Evolutionary conservation across 2,113 vertebrate genomes (phyloP).

Genomic region (Hyla sarda): DNA sequence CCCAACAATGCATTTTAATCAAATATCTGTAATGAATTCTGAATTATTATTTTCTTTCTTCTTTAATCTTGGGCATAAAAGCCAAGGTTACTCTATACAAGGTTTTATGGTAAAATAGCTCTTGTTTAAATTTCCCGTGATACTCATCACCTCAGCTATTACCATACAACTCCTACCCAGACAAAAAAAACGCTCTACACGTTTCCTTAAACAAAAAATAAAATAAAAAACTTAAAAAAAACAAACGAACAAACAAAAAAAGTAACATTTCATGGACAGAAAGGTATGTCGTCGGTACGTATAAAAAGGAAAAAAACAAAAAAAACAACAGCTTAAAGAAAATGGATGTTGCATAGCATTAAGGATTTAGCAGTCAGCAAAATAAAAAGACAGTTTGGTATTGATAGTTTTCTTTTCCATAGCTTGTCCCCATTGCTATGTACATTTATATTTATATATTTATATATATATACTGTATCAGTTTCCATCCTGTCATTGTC

Average conservation of each 20-base stretch:
- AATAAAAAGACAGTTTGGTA: conserved; percentile 89
- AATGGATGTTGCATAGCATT: conserved; percentile 93
- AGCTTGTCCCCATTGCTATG: conserved; percentile 80
- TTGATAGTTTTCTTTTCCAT: conserved; percentile 80
- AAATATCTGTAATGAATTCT: conserved; percentile 63
- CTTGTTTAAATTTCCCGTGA: conserved; percentile 31
- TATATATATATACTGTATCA: conserved; percentile 74
- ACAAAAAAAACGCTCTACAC: conserved; percentile 77
- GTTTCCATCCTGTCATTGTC: conserved; percentile 75
- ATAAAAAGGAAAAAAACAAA: conserved; percentile 76
- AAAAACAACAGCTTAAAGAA: conserved; percentile 75
- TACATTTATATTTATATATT: conserved; percentile 76
- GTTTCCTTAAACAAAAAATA: conserved; percentile 71
- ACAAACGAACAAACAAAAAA: conserved; percentile 57
- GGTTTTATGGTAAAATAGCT: conserved; percentile 63
- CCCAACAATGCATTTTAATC: conserved; percentile 86
- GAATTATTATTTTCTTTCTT: conserved; percentile 65
- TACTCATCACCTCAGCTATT: conserved; percentile 20
- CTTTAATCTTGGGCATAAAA: conserved; percentile 76
- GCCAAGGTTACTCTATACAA: conserved; percentile 81
- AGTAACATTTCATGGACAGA: conserved; percentile 77
- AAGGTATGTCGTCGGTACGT: conserved; percentile 85
- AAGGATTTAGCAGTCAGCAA: conserved; percentile 79
- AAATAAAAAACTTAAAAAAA: conserved; percentile 68
- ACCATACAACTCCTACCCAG: background rate